A percentile compares a stretch with the other conserved stretches of the same genome.
phyloP scores from a whole-genome alignment of 2,888 invertebrate species.

The Parnassius orleans region DNA sequence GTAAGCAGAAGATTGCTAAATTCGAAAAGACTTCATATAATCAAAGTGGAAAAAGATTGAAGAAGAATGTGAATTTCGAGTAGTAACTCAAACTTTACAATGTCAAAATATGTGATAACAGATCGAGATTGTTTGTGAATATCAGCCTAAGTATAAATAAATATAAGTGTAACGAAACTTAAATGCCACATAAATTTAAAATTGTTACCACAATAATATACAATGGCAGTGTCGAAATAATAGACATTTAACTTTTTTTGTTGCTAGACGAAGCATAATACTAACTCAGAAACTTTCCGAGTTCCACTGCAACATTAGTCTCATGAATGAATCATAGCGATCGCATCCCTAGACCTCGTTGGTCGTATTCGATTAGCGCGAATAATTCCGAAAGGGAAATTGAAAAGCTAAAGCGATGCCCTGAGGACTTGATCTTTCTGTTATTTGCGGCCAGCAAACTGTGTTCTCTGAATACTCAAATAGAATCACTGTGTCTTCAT shows the following conservation, averaged over 20 bases:
- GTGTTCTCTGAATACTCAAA: constrained; percentile 68
- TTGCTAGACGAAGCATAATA: constrained; percentile 47
- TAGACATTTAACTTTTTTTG: background rate
- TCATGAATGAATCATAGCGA: constrained; percentile 78
- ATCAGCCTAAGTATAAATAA: no score
- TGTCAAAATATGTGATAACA: no score
- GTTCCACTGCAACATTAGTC: constrained; percentile 68
- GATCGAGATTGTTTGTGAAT: no score
- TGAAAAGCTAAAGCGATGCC: constrained; percentile 80
- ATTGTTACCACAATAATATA: background rate
- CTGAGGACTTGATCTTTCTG: constrained; percentile 79
- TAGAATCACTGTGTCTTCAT: constrained; percentile 45
- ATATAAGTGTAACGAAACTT: no score
- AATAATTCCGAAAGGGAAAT: constrained; percentile 81
- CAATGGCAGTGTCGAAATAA: background rate
- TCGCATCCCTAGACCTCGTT: constrained; percentile 60
- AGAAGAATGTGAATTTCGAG: no score
- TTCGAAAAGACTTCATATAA: no score
- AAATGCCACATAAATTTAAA: no score
- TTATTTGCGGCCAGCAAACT: constrained; percentile 71
- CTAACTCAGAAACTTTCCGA: constrained; percentile 61
- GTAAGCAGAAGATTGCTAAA: no score
- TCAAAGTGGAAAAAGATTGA: no score
- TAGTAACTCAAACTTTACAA: no score
- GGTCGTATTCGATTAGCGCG: constrained; percentile 79